Base-by-base conservation (phyloP, 2,113 vertebrate genomes). In the Tympanuchus pallidicinctus region DNA sequence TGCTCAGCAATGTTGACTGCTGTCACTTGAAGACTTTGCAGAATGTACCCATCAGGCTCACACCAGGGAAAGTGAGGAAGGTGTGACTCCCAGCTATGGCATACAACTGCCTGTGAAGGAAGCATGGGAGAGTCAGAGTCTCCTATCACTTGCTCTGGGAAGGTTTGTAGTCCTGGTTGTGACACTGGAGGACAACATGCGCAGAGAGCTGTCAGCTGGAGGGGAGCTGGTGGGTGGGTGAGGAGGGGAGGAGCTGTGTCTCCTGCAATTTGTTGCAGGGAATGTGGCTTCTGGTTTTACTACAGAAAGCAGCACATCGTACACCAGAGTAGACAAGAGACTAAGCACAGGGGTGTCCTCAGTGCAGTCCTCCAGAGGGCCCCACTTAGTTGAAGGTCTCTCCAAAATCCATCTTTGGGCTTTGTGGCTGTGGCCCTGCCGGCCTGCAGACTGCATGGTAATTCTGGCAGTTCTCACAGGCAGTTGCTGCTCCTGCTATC, bases 401-500 rank as follows among this genome's bases (percentile, higher is more conserved):
- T 61, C 45, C 34, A 50, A 19, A 70, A 83, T 42, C 78, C 48
- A 20, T 63, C 10, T 12, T 38, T 5, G 11, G 42, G 42, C 56
- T 74, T 52, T 24, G 45, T 14, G 45, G 36, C 61, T 69, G 14
- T 1, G 1, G 24, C 48, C 8, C 8, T 70, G 47, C 6, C 3
- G 1, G 36, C 47, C 63, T 0, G 0, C 60, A 70, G 74, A n/a
- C 45, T 73, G 47, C 4, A 6, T 1, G 8, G 40, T 89, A 83
- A 91, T 78, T 71, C 65, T 84, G 42, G 87, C 65, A 74, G 84
- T 78, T 71, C 0, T 0, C 1, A 1, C 65, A 81, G 42, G 87
- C 65, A 74, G 84, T 76, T 69, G 86, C 83, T 86, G 86, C 60
- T 75, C 57, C 66, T 0, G 6, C 27, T 76, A 12, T 18, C 78